phyloP scores from a whole-genome alignment of 2,113 vertebrate genomes.

The Xenus cinereus region DNA sequence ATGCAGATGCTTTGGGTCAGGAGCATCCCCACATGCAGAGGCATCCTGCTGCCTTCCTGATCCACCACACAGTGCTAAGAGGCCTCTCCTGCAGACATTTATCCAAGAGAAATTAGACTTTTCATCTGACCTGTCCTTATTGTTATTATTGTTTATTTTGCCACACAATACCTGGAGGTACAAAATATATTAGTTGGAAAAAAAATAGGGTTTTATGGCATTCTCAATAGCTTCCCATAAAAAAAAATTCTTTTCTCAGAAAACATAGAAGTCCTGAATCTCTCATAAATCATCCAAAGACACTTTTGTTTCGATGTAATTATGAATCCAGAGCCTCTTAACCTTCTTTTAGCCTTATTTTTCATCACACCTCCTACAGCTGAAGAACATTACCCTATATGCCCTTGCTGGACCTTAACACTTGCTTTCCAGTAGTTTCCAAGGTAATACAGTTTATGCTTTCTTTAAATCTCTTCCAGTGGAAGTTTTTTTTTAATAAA shows the following conservation, averaged over 20 bases:
- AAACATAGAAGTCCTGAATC: conserved; percentile 14
- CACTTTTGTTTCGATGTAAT: conserved; percentile 49
- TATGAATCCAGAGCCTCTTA: conserved; percentile 41
- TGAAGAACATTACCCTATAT: neutral
- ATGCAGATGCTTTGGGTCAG: rapidly evolving
- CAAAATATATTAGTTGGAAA: neutral
- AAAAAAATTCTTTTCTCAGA: conserved; percentile 27
- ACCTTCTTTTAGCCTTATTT: conserved; percentile 48
- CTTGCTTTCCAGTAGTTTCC: neutral
- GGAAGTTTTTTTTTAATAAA: neutral
- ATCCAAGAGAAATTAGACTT: neutral
- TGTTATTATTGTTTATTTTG: conserved; percentile 10
- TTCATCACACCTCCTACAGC: conserved; percentile 23
- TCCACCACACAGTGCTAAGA: neutral
- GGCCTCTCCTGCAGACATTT: neutral
- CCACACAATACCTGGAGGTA: neutral
- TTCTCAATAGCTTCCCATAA: neutral
- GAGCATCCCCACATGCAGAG: neutral
- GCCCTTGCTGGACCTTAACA: neutral
- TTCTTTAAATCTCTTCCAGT: conserved; percentile 22
- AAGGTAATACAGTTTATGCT: conserved; percentile 14
- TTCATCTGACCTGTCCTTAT: neutral
- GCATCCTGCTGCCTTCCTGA: neutral
- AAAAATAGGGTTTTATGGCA: neutral
- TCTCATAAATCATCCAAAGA: conserved; percentile 49